These are phyloP conservation scores for Syngnathus acus DNA, from an alignment of 2,797 vertebrate species.

Conservation along the genomic window DNA sequence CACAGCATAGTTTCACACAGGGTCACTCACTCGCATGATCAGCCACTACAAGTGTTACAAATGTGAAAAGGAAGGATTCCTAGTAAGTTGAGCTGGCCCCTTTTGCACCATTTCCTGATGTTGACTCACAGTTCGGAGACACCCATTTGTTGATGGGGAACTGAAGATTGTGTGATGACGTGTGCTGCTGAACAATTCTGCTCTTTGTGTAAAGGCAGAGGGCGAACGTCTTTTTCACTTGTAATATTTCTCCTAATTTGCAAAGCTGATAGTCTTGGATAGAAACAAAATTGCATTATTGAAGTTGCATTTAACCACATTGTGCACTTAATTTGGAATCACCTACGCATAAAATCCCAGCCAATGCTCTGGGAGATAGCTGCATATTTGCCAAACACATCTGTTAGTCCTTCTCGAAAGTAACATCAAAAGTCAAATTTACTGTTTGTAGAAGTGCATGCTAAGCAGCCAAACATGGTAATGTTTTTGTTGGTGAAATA, in stretches of 20 bases:
- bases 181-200: not conserved
- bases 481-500: conserved; percentile 12
- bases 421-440: conserved; percentile 3
- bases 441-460: conserved; percentile 8
- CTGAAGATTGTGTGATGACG: not conserved
- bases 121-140: not conserved
- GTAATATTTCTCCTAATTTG: not conserved
- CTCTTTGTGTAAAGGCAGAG: not conserved
- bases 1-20: not conserved
- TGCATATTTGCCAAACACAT: conserved; percentile 8
- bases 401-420: conserved; percentile 7
- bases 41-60: not conserved
- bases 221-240: not conserved
- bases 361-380: not conserved
- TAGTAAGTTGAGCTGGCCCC: not conserved
- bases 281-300: not conserved
- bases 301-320: not conserved
- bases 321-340: not conserved
- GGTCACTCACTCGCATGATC: not conserved
- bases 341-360: not conserved
- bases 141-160: not conserved
- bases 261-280: not conserved
- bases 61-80: not conserved
- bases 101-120: not conserved
- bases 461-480: conserved; percentile 9